These are phyloP conservation scores for Caligus rogercresseyi DNA, from an alignment of 1,140 invertebrate genomes.

Conservation along the genomic window DNA sequence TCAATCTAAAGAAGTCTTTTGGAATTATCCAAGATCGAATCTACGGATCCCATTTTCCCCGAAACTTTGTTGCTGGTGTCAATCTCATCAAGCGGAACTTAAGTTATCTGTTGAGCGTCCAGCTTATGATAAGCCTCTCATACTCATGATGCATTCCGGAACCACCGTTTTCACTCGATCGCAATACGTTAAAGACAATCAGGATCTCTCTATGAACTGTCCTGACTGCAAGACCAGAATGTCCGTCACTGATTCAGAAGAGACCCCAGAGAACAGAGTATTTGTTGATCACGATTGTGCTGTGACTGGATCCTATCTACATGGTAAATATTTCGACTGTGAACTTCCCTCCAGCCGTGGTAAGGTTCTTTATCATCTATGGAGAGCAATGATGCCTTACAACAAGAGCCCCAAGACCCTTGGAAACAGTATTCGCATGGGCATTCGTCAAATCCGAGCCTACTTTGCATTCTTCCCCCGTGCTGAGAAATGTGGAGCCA, in stretches of 20 bases:
- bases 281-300: not conserved
- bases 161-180: not conserved
- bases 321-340: constrained; percentile 19
- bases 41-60: constrained; percentile 12
- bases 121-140: constrained; percentile 1
- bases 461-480: constrained; percentile 11
- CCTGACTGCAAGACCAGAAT: constrained; percentile 1
- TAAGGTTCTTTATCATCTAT: not conserved
- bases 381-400: constrained; percentile 6
- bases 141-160: constrained; percentile 8
- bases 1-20: not conserved
- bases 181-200: not conserved
- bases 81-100: constrained; percentile 14
- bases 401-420: constrained; percentile 16
- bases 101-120: constrained; percentile 7
- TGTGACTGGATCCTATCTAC: not conserved
- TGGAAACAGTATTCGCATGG: not conserved
- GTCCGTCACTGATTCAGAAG: not conserved
- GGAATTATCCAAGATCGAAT: constrained; percentile 10
- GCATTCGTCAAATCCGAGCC: constrained; percentile 3
- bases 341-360: not conserved
- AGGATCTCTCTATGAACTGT: constrained; percentile 6
- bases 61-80: constrained; percentile 18
- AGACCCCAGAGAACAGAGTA: not conserved
- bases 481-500: constrained; percentile 14